Evolutionary conservation across 2,888 invertebrate genomes (phyloP).

Genomic region (Drosophila peninsularis): DNA sequence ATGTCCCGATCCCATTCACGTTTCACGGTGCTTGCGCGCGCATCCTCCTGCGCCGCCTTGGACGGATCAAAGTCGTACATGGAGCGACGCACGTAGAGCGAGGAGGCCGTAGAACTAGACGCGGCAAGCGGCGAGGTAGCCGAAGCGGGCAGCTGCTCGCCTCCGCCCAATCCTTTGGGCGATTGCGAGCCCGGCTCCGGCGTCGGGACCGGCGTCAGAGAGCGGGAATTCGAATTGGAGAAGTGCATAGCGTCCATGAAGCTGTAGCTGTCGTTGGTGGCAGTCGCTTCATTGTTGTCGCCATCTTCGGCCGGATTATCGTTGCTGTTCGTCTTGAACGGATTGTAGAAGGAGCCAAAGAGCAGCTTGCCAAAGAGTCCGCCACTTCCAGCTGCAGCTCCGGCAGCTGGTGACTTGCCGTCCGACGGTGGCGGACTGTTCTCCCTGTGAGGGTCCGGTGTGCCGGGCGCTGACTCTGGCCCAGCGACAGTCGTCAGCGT

Average conservation of each 20-base stretch:
- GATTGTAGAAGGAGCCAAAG: conserved; percentile 62
- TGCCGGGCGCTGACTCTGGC: background rate
- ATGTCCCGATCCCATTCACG: conserved; percentile 86
- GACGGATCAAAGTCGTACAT: conserved; percentile 81
- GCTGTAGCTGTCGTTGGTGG: background rate
- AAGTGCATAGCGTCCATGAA: conserved; percentile 13
- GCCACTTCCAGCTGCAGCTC: too few species aligned
- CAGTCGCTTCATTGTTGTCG: conserved; percentile 24
- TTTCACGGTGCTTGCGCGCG: conserved; percentile 22
- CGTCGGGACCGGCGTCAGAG: conserved; percentile 74
- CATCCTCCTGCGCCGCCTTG: conserved; percentile 41
- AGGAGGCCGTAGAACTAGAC: background rate
- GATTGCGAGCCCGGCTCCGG: conserved; percentile 75
- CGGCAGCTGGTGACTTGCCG: background rate
- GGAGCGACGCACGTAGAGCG: conserved; percentile 74
- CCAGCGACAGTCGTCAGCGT: background rate
- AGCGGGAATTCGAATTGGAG: conserved; percentile 74
- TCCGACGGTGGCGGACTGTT: background rate
- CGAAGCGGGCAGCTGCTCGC: background rate
- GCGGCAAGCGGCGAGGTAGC: background rate
- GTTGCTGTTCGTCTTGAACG: conserved; percentile 61
- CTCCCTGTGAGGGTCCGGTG: background rate
- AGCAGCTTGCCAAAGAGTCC: conserved; percentile 36
- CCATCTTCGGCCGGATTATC: conserved; percentile 30
- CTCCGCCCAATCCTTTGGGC: conserved; percentile 48